A percentile compares a stretch with the other conserved stretches of the same genome.
Conservation (phyloP, 2,888 invertebrate genomes). For the Orgyia antiqua region DNA sequence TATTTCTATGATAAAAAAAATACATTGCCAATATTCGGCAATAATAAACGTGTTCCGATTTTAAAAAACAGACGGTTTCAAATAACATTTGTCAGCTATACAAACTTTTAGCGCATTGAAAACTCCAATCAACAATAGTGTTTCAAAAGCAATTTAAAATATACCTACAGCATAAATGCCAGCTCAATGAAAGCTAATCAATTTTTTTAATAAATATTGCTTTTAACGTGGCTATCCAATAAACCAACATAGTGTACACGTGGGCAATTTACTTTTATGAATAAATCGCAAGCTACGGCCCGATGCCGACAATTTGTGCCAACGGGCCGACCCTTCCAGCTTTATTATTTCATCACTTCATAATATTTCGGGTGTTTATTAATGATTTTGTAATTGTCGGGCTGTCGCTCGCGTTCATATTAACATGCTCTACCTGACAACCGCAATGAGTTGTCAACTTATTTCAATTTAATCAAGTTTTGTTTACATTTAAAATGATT, state of each 20-base stretch:
- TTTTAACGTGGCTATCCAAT: slow-evolving; percentile 27
- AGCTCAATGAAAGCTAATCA: background rate
- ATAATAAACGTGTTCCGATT: too few relatives aligned
- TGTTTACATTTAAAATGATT: too few relatives aligned
- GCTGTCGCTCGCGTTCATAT: slow-evolving; percentile 44
- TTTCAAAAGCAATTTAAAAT: background rate
- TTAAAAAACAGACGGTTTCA: too few relatives aligned
- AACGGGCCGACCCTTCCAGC: slow-evolving; percentile 28
- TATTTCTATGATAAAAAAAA: too few relatives aligned
- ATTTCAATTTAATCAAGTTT: too few relatives aligned
- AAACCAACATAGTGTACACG: slow-evolving; percentile 35
- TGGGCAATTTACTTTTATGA: slow-evolving; percentile 46
- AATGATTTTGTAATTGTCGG: slow-evolving; percentile 64
- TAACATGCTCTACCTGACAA: slow-evolving; percentile 28
- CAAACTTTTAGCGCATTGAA: slow-evolving; percentile 4
- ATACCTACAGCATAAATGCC: background rate
- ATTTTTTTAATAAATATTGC: slow-evolving; percentile 21
- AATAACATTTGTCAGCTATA: too few relatives aligned
- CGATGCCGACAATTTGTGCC: slow-evolving; percentile 41
- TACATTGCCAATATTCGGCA: too few relatives aligned
- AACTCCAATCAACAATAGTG: slow-evolving; percentile 4
- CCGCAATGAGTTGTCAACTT: too few relatives aligned
- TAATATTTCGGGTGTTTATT: slow-evolving; percentile 55
- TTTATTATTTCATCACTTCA: slow-evolving; percentile 59
- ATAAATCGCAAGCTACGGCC: slow-evolving; percentile 24